Percentiles rank a stretch among this genome's conserved stretches.
Evolutionary conservation across 2,888 invertebrate genomes (phyloP).

Genomic region (Heliconius sara): DNA sequence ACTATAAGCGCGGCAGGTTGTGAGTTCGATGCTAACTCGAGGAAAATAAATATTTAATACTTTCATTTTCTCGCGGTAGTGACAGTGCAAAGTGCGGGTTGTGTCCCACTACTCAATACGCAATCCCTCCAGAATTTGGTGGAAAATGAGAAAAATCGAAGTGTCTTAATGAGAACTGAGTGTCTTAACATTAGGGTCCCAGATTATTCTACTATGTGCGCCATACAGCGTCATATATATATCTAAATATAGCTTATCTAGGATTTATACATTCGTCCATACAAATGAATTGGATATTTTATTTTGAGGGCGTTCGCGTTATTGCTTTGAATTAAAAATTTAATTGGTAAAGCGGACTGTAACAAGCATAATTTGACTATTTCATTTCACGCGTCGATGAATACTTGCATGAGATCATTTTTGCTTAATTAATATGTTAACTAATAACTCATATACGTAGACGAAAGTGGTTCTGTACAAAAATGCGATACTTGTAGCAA

Average conservation of each 20-base stretch:
- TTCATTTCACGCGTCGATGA: slow-evolving; percentile 25
- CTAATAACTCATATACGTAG: background rate
- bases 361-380: slow-evolving; percentile 22
- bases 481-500: background rate
- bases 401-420: slow-evolving; percentile 15
- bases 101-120: too few relatives aligned
- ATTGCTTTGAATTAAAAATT: slow-evolving; percentile 28
- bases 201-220: too few relatives aligned
- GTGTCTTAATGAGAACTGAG: too few relatives aligned
- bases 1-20: too few relatives aligned
- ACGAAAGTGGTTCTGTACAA: background rate
- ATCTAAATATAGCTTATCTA: background rate
- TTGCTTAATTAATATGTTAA: slow-evolving; percentile 5
- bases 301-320: background rate
- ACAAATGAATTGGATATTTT: slow-evolving; percentile 6
- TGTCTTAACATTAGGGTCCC: too few relatives aligned
- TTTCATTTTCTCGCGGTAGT: too few relatives aligned
- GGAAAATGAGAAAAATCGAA: too few relatives aligned
- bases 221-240: too few relatives aligned
- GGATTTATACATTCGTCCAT: background rate
- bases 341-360: slow-evolving; percentile 21
- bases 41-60: too few relatives aligned
- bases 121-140: too few relatives aligned
- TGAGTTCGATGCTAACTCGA: too few relatives aligned
- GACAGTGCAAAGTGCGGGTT: too few relatives aligned